phyloP scores from a whole-genome alignment of 2,113 vertebrate genomes.

The Corythornis madagascariensis region DNA sequence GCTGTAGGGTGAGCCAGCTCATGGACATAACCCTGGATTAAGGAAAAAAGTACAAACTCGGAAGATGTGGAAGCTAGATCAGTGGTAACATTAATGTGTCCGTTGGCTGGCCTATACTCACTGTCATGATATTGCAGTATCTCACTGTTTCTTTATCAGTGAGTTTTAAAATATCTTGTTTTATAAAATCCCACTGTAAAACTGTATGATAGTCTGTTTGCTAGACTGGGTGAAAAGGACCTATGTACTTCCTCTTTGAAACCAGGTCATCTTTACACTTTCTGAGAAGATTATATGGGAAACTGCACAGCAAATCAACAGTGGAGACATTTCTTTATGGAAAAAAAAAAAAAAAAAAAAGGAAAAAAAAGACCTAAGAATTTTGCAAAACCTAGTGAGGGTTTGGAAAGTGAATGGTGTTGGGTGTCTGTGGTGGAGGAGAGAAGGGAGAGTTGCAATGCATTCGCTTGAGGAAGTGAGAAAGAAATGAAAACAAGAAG shows the following conservation, averaged over 20 bases:
- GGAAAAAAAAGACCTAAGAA: not conserved
- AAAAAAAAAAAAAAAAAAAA: not conserved
- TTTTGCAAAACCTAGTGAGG: not conserved
- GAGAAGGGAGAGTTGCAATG: not conserved
- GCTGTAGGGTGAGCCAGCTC: not conserved
- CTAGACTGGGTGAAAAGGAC: not conserved
- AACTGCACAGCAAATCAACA: not conserved
- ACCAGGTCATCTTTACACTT: not conserved
- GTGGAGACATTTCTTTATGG: not conserved
- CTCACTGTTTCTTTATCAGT: not conserved
- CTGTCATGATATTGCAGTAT: not conserved
- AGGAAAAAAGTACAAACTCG: not conserved
- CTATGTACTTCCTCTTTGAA: not conserved
- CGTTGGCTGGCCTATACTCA: not conserved
- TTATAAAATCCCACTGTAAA: not conserved
- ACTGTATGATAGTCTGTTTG: not conserved
- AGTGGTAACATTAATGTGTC: not conserved
- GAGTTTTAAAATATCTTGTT: not conserved
- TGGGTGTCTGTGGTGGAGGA: not conserved
- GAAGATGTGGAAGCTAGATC: not conserved
- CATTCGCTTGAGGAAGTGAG: not conserved
- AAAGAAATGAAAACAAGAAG: constrained; percentile 1
- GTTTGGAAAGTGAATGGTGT: not conserved
- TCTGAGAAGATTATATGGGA: not conserved
- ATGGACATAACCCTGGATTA: rapidly evolving